Conservation (phyloP, 2,113 vertebrate genomes). For the Actinemys pallida region DNA sequence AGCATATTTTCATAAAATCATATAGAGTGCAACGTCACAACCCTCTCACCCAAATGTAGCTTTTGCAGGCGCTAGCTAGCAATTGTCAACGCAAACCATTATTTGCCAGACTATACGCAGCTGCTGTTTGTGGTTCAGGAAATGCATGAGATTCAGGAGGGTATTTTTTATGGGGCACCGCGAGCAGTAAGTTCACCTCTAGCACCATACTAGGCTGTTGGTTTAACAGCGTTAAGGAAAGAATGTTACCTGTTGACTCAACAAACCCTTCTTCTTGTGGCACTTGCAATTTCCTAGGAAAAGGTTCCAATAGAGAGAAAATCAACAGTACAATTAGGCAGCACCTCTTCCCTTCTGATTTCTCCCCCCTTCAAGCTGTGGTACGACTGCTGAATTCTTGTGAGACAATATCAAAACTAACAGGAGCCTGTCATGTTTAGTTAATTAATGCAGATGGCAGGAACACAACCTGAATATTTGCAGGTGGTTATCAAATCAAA, state of each 20-base stretch:
- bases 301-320: not conserved
- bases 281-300: not conserved
- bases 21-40: too few relatives aligned
- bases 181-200: not conserved
- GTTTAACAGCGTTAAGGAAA: not conserved
- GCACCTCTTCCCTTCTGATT: not conserved
- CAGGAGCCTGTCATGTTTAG: not conserved
- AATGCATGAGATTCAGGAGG: not conserved
- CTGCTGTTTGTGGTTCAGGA: not conserved
- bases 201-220: not conserved
- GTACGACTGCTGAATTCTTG: not conserved
- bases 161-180: not conserved
- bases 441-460: not conserved
- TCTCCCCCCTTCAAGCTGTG: not conserved
- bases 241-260: not conserved
- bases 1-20: too few relatives aligned
- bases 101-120: not conserved
- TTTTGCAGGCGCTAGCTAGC: not conserved
- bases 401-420: accelerated
- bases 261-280: not conserved
- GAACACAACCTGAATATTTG: not conserved
- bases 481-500: not conserved
- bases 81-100: not conserved
- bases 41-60: not conserved
- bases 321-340: not conserved